Conservation (phyloP, 2,797 vertebrate species). For the Heliangelus exortis region DNA sequence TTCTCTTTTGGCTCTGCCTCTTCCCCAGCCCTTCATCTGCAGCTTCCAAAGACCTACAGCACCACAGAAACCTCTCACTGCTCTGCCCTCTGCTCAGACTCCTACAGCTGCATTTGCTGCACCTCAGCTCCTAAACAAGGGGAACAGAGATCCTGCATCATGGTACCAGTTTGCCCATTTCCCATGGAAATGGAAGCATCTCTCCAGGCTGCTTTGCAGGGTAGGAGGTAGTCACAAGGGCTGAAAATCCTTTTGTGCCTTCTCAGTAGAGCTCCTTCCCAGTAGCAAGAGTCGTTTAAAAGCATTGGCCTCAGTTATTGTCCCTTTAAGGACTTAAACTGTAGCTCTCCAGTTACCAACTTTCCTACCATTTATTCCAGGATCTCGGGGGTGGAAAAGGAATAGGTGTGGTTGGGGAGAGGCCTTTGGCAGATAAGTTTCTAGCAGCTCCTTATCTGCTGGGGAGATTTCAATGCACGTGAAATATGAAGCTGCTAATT, state of each 20-base stretch:
- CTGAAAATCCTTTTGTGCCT: neutral
- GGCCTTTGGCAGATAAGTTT: conserved; percentile 38
- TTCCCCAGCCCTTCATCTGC: no score
- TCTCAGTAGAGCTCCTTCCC: neutral
- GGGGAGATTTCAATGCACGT: conserved; percentile 41
- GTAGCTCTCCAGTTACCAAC: neutral
- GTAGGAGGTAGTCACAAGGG: neutral
- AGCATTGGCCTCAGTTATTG: neutral
- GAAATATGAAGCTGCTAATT: conserved; percentile 70
- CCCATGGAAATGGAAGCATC: neutral
- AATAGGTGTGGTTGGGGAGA: conserved; percentile 46
- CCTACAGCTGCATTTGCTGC: neutral
- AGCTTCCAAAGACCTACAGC: no score
- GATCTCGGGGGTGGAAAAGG: neutral
- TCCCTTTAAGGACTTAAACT: neutral
- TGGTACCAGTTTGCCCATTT: neutral
- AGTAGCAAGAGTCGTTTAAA: neutral
- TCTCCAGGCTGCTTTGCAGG: neutral
- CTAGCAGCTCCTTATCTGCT: conserved; percentile 55
- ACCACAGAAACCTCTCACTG: neutral
- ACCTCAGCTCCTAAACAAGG: neutral
- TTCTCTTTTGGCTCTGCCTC: neutral
- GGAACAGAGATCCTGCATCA: neutral
- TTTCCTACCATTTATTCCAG: neutral
- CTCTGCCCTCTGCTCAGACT: neutral